Conservation (phyloP, 2,113 vertebrate species). For the Platysternon megacephalum region DNA sequence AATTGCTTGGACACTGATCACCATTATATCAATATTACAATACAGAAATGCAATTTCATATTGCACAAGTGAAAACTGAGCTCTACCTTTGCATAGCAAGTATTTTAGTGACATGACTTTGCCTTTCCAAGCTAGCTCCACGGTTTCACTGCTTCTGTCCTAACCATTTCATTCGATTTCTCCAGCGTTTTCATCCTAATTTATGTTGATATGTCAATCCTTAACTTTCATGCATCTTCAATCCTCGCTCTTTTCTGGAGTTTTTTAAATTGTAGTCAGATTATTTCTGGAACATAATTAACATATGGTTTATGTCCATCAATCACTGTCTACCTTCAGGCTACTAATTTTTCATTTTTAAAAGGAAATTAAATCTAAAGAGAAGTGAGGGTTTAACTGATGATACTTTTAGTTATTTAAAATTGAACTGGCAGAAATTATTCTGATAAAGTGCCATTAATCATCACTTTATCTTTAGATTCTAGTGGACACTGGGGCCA, state of each 20-base stretch:
- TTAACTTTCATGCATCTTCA: background rate
- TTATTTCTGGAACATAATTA: background rate
- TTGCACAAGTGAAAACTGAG: background rate
- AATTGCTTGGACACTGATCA: background rate
- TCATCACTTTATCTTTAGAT: background rate
- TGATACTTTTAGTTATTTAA: background rate
- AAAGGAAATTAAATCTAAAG: background rate
- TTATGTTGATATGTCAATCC: rapidly evolving
- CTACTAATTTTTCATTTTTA: background rate
- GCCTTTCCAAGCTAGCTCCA: background rate
- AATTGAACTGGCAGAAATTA: background rate
- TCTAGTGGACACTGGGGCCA: background rate
- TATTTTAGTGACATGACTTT: background rate
- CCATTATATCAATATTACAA: background rate
- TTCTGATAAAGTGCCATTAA: background rate
- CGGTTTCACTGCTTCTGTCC: background rate
- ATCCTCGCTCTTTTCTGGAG: rapidly evolving
- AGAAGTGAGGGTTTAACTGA: background rate
- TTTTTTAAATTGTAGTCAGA: background rate
- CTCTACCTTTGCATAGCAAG: background rate
- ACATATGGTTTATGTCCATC: background rate
- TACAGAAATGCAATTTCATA: background rate
- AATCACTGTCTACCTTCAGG: background rate
- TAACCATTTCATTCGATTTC: background rate
- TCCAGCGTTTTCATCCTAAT: background rate